Percentiles rank a stretch among this genome's conserved stretches.
Conservation (phyloP, 2,888 invertebrate species). For the Heliothis peltigera region DNA sequence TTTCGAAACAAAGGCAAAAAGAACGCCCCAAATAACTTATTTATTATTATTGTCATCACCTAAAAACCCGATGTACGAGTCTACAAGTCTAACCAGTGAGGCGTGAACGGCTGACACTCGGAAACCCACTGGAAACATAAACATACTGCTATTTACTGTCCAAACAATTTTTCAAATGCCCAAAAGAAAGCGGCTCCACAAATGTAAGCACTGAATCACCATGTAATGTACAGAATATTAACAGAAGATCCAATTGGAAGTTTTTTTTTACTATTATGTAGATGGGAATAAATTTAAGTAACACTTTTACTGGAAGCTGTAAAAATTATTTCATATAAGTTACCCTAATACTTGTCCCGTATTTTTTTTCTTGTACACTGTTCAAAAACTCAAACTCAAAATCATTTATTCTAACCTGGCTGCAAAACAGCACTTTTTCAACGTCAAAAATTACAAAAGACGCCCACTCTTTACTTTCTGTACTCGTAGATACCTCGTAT, state of each 20-base stretch:
- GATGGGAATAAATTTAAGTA: too few species aligned
- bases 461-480: too few species aligned
- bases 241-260: slow-evolving; percentile 42
- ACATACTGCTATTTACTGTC: slow-evolving; percentile 59
- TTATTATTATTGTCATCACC: slow-evolving; percentile 21
- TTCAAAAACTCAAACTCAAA: too few species aligned
- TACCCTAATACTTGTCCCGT: too few species aligned
- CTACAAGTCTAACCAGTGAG: slow-evolving; percentile 36
- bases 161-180: slow-evolving; percentile 63
- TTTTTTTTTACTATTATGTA: background rate
- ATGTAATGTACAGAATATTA: slow-evolving; percentile 6
- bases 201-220: slow-evolving; percentile 57
- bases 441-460: too few species aligned
- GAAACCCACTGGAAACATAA: slow-evolving; percentile 47
- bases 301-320: too few species aligned
- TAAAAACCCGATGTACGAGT: slow-evolving; percentile 40
- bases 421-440: too few species aligned
- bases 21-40: slow-evolving; percentile 20
- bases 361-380: too few species aligned
- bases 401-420: too few species aligned
- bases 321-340: too few species aligned
- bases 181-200: slow-evolving; percentile 54
- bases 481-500: too few species aligned
- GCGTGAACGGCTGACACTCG: slow-evolving; percentile 49
- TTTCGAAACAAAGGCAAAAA: slow-evolving; percentile 8